Conservation (phyloP, 2,113 vertebrate species). For the Protobothrops flavoviridis region DNA sequence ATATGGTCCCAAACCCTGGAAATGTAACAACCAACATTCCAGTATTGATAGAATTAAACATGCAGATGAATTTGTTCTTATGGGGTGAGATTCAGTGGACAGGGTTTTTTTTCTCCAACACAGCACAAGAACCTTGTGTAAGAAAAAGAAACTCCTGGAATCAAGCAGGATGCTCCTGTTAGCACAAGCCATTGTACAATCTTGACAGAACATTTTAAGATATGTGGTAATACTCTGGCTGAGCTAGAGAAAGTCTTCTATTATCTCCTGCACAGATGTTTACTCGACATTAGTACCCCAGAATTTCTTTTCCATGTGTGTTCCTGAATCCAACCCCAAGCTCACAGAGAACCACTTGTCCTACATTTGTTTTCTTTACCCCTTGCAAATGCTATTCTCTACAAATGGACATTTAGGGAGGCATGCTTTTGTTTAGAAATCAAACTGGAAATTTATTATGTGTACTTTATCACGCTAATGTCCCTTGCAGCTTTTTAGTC, state of each 20-base stretch:
- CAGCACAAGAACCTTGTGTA: background rate
- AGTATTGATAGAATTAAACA: background rate
- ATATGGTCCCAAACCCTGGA: background rate
- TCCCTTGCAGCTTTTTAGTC: background rate
- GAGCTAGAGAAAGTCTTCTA: background rate
- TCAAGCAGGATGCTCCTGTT: background rate
- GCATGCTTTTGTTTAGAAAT: background rate
- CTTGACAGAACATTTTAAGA: background rate
- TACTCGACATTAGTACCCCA: background rate
- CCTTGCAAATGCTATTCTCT: background rate
- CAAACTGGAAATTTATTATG: background rate
- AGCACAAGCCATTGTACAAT: background rate
- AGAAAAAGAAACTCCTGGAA: background rate
- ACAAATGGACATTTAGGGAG: background rate
- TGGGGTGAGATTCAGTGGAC: background rate
- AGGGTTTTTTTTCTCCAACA: background rate
- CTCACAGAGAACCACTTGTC: background rate
- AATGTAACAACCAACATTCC: background rate
- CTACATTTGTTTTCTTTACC: background rate
- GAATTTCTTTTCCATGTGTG: background rate
- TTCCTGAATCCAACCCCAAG: background rate
- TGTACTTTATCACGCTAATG: background rate
- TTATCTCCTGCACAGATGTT: background rate
- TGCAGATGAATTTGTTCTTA: background rate
- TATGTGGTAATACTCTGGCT: background rate